Conservation (phyloP, 2,113 vertebrate species). For the Pseudois nayaur region DNA sequence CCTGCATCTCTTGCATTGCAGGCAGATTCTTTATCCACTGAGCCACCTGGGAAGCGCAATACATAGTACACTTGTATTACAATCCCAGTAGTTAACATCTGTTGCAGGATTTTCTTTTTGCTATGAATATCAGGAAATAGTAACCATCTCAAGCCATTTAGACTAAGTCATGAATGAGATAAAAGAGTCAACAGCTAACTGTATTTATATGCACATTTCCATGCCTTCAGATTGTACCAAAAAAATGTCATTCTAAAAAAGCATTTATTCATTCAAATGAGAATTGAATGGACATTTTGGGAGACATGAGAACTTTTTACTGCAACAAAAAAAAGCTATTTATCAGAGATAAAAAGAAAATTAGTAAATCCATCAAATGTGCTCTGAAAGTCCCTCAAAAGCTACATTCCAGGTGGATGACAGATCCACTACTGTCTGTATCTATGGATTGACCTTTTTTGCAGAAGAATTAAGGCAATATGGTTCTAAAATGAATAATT, state of each 20-base stretch:
- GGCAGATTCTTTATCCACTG: background rate
- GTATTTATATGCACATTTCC: background rate
- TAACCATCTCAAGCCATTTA: background rate
- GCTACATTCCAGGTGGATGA: background rate
- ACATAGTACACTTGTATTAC: background rate
- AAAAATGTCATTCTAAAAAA: background rate
- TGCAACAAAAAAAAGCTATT: background rate
- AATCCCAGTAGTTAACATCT: background rate
- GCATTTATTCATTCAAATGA: background rate
- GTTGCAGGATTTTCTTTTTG: background rate
- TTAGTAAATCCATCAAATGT: background rate
- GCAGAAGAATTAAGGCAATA: conserved; percentile 22
- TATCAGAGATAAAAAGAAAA: background rate
- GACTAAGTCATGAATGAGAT: background rate
- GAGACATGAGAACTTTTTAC: background rate
- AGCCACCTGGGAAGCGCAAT: background rate
- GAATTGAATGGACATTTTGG: background rate
- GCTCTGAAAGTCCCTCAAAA: background rate
- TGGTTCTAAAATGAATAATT: conserved; percentile 19
- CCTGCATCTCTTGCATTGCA: background rate
- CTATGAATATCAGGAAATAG: background rate
- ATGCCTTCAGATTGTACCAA: background rate
- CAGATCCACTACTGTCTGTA: background rate
- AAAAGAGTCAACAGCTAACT: background rate
- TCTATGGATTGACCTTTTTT: background rate